These are phyloP conservation scores for Lepidothrix coronata DNA, from an alignment of 2,113 vertebrate species.

Conservation along the genomic window DNA sequence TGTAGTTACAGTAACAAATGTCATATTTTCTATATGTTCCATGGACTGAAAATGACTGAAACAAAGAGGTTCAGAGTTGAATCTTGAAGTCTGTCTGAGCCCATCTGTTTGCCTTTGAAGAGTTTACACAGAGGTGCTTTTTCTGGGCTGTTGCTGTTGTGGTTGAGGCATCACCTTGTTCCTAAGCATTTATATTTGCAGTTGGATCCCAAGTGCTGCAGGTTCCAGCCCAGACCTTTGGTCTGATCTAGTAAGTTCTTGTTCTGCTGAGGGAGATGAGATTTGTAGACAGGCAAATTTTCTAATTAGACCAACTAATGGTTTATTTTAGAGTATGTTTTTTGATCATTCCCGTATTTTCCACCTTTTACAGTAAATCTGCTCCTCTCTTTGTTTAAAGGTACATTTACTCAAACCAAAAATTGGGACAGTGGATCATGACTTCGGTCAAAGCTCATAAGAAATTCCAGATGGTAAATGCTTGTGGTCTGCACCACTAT, in stretches of 20 bases:
- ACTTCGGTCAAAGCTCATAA: background rate
- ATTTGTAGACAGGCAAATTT: background rate
- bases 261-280: background rate
- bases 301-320: background rate
- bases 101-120: background rate
- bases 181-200: background rate
- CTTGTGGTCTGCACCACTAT: background rate
- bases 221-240: background rate
- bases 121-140: background rate
- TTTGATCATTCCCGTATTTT: background rate
- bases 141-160: background rate
- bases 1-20: slow-evolving; percentile 25
- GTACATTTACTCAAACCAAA: background rate
- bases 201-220: background rate
- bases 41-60: background rate
- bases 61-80: background rate
- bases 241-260: background rate
- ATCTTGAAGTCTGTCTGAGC: background rate
- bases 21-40: background rate
- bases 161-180: background rate
- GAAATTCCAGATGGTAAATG: background rate
- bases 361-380: background rate
- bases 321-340: background rate
- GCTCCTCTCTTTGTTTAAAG: background rate
- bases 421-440: background rate